Evolutionary conservation across 2,113 vertebrate genomes (phyloP), one percentile per base, ranked within the genome.

Genomic region (Ranitomeya variabilis): DNA sequence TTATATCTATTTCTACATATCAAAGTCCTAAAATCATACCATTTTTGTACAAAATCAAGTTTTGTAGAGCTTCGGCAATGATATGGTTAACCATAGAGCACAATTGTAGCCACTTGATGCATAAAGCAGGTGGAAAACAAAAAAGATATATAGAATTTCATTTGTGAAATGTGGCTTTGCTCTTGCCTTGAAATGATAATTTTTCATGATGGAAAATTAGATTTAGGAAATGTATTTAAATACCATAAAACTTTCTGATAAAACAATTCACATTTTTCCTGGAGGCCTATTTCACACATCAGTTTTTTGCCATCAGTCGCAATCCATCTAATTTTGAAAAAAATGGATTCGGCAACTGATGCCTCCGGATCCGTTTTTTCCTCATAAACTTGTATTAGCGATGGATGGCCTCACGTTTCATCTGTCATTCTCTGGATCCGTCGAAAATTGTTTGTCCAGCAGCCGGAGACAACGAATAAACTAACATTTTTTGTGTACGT

Each of bases 171-270:
- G 76, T n/a, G 74, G 80, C 19, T 59, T 57, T 55, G 13, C 23
- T n/a, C 9, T 37, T 76, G 84, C 71, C 69, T 86, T 76, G 26
- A 86, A 76, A 52, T 76, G 69, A 59, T 86, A 59, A 86, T 59
- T 59, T 76, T 86, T 86, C 84, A 86, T 37, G 69, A 31, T 86
- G 84, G 84, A 86, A 86, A 86, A 76, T 86, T 76, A 76, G 84
- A 57, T 26, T 45, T 59, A 31, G 64, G 71, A 71, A 84, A 84
- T 76, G 69, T 8, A 86, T 76, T 86, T 73, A 74, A 83, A 83
- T 67, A 64, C 60, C 45, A 67, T 6, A 54, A 31, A 83, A 54
- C 5, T 23, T 69, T 69, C 23, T 81, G 79, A 81, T 62, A 37
- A 59, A 59, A 10, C 9, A 52, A 21, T 76, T 76, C 73, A 76